These are phyloP conservation scores for Drosophila ohnishii DNA, from an alignment of 1,140 invertebrate genomes.

Conservation along the genomic window DNA sequence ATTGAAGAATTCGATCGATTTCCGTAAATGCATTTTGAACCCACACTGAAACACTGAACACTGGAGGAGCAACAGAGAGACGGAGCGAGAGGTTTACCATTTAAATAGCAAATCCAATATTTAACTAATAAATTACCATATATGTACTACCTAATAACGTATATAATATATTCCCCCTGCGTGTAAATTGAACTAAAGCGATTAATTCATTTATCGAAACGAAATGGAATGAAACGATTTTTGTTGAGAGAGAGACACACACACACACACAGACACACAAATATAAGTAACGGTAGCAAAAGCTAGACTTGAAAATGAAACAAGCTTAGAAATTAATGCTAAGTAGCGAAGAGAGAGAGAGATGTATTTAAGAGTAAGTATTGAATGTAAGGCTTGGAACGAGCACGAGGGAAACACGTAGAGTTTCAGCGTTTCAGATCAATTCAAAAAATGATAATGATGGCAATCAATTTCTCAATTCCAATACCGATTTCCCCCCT, in stretches of 20 bases:
- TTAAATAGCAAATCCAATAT: slow-evolving; percentile 68
- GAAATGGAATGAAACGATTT: slow-evolving; percentile 13
- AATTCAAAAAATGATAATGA: slow-evolving; percentile 53
- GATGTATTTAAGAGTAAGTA: slow-evolving; percentile 55
- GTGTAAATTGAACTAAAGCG: slow-evolving; percentile 34
- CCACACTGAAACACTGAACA: slow-evolving; percentile 6
- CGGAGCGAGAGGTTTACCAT: slow-evolving; percentile 35
- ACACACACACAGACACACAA: background rate
- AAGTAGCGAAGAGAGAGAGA: slow-evolving; percentile 7
- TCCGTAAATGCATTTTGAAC: slow-evolving; percentile 51
- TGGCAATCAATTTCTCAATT: slow-evolving; percentile 55
- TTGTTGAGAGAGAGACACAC: slow-evolving; percentile 9
- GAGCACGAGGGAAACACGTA: slow-evolving; percentile 23
- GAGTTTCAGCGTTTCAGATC: slow-evolving; percentile 44
- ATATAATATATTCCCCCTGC: slow-evolving; percentile 35
- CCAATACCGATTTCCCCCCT: slow-evolving; percentile 10
- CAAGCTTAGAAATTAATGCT: slow-evolving; percentile 15
- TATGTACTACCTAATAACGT: slow-evolving; percentile 37
- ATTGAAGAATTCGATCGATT: slow-evolving; percentile 34
- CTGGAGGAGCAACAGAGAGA: background rate
- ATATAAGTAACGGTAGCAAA: slow-evolving; percentile 6
- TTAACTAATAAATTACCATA: slow-evolving; percentile 38
- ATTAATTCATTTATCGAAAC: slow-evolving; percentile 27
- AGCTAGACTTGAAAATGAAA: slow-evolving; percentile 20
- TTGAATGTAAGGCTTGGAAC: slow-evolving; percentile 45